Evolutionary conservation across 2,113 vertebrate genomes (phyloP).

Genomic region (Rostratula benghalensis): DNA sequence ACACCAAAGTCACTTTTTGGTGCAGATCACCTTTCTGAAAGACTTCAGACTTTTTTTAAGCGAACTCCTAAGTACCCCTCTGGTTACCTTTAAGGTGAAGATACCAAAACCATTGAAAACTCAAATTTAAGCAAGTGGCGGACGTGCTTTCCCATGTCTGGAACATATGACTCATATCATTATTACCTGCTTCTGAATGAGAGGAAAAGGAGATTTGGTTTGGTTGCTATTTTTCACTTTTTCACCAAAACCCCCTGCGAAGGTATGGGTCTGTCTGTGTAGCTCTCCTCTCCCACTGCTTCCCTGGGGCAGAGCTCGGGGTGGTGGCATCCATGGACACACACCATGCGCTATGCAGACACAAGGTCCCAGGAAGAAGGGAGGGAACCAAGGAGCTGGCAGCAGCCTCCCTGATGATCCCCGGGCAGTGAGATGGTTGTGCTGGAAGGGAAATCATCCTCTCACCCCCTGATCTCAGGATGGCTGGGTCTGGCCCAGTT

Average conservation of each 20-base stretch:
- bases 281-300: not conserved
- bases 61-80: not conserved
- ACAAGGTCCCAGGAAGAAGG: not conserved
- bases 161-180: constrained; percentile 38
- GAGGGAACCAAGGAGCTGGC: not conserved
- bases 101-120: not conserved
- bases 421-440: not conserved
- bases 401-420: not conserved
- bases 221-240: not conserved
- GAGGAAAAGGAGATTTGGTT: not conserved
- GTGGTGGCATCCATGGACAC: fast-evolving
- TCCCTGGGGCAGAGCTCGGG: not conserved
- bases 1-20: not conserved
- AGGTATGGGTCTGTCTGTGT: not conserved
- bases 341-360: not conserved
- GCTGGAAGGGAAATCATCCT: not conserved
- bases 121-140: not conserved
- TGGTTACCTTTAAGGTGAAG: not conserved
- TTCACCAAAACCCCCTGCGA: not conserved
- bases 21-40: not conserved
- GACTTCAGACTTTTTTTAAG: not conserved
- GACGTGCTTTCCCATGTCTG: not conserved
- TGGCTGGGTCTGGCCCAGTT: not conserved
- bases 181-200: constrained; percentile 16
- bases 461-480: not conserved